Percentiles rank a stretch among this genome's conserved stretches.
Evolutionary conservation across 1,140 invertebrate species (phyloP).

Genomic region (Hycleus cichorii): DNA sequence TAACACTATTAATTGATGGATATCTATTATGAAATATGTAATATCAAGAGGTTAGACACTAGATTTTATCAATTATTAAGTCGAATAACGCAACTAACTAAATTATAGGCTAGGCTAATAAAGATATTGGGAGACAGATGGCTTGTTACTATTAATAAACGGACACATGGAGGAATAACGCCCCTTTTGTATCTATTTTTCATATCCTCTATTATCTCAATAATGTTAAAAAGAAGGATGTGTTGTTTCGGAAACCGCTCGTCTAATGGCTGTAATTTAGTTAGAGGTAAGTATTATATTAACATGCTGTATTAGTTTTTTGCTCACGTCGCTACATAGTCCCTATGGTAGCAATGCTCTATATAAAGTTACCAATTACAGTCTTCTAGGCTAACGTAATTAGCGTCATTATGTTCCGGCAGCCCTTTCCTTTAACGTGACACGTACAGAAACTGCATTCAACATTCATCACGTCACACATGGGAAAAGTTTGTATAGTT

Average conservation of each 20-base stretch:
- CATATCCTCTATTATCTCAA: too few species aligned
- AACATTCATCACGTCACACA: conserved; percentile 1
- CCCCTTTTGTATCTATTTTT: too few species aligned
- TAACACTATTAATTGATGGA: conserved; percentile 7
- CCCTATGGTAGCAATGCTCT: conserved; percentile 11
- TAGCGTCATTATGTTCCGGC: conserved; percentile 30
- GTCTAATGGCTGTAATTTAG: conserved; percentile 6
- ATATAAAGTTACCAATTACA: conserved; percentile 35
- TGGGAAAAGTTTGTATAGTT: too few species aligned
- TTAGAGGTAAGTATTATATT: conserved; percentile 2
- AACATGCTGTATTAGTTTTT: conserved; percentile 20
- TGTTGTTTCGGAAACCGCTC: neutral
- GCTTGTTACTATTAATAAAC: too few species aligned
- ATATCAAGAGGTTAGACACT: too few species aligned
- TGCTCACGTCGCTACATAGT: conserved; percentile 19
- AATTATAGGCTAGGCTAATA: too few species aligned
- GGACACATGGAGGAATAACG: too few species aligned
- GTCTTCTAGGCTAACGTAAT: conserved; percentile 31
- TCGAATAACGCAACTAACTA: too few species aligned
- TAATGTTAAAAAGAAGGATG: too few species aligned
- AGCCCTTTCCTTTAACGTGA: conserved; percentile 4
- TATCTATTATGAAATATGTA: neutral
- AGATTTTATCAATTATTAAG: too few species aligned
- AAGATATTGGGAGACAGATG: too few species aligned
- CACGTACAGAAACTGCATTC: conserved; percentile 8